Evolutionary conservation across 1,140 invertebrate genomes (phyloP).

Genomic region (Leptopilina boulardi): DNA sequence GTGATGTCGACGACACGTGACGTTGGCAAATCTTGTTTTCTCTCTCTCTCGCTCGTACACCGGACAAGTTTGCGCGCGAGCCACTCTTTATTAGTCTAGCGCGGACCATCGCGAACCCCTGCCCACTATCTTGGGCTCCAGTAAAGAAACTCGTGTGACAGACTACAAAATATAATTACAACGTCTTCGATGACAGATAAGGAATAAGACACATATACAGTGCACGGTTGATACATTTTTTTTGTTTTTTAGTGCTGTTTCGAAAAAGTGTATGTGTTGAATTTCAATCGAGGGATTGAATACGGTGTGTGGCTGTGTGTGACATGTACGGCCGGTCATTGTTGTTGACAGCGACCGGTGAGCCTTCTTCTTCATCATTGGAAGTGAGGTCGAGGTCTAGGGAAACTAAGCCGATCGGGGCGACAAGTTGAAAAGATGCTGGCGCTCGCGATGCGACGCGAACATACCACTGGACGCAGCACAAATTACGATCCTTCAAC

Average conservation of each 20-base stretch:
- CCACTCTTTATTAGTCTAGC: constrained; percentile 74
- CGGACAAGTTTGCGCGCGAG: constrained; percentile 67
- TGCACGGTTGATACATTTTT: not conserved
- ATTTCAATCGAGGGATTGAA: constrained; percentile 25
- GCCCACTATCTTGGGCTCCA: constrained; percentile 60
- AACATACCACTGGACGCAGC: constrained; percentile 72
- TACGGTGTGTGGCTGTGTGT: constrained; percentile 46
- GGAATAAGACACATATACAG: not conserved
- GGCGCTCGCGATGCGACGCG: constrained; percentile 75
- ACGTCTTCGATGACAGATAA: not conserved
- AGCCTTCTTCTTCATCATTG: too few relatives aligned
- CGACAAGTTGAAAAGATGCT: constrained; percentile 72
- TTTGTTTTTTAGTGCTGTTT: not conserved
- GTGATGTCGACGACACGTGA: constrained; percentile 72
- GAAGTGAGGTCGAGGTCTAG: constrained; percentile 36
- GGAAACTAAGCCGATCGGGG: constrained; percentile 48
- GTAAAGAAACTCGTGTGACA: constrained; percentile 34
- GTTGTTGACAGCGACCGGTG: constrained; percentile 45
- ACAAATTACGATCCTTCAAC: constrained; percentile 71
- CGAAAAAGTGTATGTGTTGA: not conserved
- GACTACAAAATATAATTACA: not conserved
- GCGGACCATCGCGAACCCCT: constrained; percentile 73
- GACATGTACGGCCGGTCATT: constrained; percentile 61
- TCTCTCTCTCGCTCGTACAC: constrained; percentile 49
- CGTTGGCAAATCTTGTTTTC: constrained; percentile 66